Conservation (phyloP, 2,113 vertebrate genomes). For the Menidia beryllina region DNA sequence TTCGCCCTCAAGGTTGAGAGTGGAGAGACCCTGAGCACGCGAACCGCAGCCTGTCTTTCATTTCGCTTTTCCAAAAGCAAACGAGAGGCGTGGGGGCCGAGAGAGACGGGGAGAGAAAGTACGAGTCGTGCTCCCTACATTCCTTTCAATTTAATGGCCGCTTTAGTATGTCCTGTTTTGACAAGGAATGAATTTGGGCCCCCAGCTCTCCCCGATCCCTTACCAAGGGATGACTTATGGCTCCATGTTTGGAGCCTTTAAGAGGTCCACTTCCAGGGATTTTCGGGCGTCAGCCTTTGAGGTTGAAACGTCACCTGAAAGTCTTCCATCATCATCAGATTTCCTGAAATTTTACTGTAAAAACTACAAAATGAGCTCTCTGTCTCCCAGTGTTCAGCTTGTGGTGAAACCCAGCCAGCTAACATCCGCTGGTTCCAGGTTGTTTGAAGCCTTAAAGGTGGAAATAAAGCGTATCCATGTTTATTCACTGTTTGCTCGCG, state of each 20-base stretch:
- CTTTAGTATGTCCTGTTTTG: slow-evolving; percentile 74
- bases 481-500: slow-evolving; percentile 56
- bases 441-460: slow-evolving; percentile 27
- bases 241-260: slow-evolving; percentile 16
- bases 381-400: slow-evolving; percentile 17
- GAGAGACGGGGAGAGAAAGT: slow-evolving; percentile 60
- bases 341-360: slow-evolving; percentile 7
- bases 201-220: slow-evolving; percentile 40
- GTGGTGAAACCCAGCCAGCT: slow-evolving; percentile 9
- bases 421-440: slow-evolving; percentile 18
- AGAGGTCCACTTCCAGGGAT: slow-evolving; percentile 34
- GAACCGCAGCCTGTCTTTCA: slow-evolving; percentile 72
- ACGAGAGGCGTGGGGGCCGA: slow-evolving; percentile 47
- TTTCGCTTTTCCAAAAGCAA: slow-evolving; percentile 64
- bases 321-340: slow-evolving; percentile 28
- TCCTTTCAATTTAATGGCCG: slow-evolving; percentile 68
- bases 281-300: slow-evolving; percentile 29
- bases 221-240: slow-evolving; percentile 51
- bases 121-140: slow-evolving; percentile 63
- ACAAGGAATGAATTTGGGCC: slow-evolving; percentile 63
- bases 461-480: slow-evolving; percentile 33
- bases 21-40: slow-evolving; percentile 49
- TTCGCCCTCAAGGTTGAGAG: slow-evolving; percentile 51
- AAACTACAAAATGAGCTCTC: slow-evolving; percentile 2
- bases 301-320: slow-evolving; percentile 49